These are phyloP conservation scores for Noctua pronuba DNA, from an alignment of 2,888 invertebrate species.

Conservation along the genomic window DNA sequence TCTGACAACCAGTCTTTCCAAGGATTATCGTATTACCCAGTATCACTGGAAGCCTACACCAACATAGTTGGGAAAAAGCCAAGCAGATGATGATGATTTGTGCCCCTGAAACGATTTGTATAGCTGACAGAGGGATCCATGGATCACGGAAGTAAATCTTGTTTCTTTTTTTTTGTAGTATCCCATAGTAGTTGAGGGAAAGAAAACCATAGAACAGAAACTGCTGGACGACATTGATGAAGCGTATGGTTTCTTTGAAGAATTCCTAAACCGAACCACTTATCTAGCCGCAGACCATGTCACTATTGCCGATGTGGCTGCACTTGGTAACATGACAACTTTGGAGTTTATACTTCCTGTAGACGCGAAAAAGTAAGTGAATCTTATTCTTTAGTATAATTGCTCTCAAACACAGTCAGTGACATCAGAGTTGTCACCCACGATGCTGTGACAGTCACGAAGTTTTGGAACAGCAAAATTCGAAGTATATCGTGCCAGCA, in stretches of 20 bases:
- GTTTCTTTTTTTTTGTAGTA: slow-evolving; percentile 19
- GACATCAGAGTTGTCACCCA: background rate
- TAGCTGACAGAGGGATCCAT: background rate
- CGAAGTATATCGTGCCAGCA: background rate
- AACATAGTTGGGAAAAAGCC: background rate
- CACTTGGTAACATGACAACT: slow-evolving; percentile 10
- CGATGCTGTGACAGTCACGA: rapidly evolving
- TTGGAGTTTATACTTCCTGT: slow-evolving; percentile 24
- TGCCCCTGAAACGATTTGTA: background rate
- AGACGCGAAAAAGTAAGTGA: slow-evolving; percentile 45
- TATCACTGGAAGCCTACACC: background rate
- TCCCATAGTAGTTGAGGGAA: slow-evolving; percentile 17
- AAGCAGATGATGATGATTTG: background rate
- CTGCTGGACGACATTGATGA: slow-evolving; percentile 30
- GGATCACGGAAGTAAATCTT: background rate
- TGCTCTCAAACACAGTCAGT: background rate
- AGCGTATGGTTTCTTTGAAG: slow-evolving; percentile 42
- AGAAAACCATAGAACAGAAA: slow-evolving; percentile 18
- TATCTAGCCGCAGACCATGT: slow-evolving; percentile 38
- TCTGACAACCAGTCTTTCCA: background rate
- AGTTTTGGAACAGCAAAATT: background rate
- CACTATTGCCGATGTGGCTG: slow-evolving; percentile 44
- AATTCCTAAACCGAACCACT: slow-evolving; percentile 29
- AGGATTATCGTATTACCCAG: background rate
- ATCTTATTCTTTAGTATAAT: background rate